These are phyloP conservation scores for Casuarius casuarius DNA, from an alignment of 2,113 vertebrate genomes.

Conservation along the genomic window DNA sequence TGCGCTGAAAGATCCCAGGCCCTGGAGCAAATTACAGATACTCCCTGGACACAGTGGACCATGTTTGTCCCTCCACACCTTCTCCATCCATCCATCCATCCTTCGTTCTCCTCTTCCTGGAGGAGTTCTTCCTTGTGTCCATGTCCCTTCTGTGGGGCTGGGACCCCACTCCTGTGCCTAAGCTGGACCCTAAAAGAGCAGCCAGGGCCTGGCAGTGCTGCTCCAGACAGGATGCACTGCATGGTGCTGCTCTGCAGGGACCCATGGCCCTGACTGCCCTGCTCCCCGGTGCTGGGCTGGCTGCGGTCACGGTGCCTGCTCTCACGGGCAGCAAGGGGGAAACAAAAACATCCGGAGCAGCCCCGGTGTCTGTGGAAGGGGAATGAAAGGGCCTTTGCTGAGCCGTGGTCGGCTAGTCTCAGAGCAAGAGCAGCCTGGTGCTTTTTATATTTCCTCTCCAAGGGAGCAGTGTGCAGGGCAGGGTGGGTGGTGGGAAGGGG, in stretches of 20 bases:
- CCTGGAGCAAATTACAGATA: background rate
- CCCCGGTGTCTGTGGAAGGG: constrained; percentile 32
- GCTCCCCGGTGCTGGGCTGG: background rate
- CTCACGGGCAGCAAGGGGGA: background rate
- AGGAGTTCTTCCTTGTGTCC: background rate
- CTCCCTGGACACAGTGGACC: background rate
- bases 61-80: background rate
- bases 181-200: background rate
- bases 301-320: background rate
- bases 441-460: constrained; percentile 57
- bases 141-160: background rate
- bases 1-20: background rate
- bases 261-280: background rate
- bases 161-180: background rate
- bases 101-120: background rate
- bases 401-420: background rate
- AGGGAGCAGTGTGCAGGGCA: background rate
- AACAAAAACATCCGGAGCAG: constrained; percentile 57
- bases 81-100: background rate
- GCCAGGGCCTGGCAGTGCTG: background rate
- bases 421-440: background rate
- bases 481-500: background rate
- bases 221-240: background rate
- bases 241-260: fast-evolving
- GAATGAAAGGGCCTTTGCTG: constrained; percentile 61